phyloP scores from a whole-genome alignment of 2,113 vertebrate species.

The Anarhynchus alexandrinus region DNA sequence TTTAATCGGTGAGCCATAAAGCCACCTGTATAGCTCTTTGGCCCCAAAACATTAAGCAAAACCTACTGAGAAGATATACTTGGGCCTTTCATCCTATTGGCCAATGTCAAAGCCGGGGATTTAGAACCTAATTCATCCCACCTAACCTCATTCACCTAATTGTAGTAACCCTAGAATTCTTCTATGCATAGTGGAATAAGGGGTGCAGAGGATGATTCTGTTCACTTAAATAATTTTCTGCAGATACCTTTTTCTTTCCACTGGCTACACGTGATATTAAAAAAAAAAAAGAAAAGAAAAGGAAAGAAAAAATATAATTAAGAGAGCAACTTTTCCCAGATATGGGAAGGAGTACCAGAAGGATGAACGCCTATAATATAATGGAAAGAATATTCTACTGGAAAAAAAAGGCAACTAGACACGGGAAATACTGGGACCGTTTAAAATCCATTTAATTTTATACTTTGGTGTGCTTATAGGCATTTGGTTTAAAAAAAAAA shows the following conservation, averaged over 20 bases:
- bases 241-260: background rate
- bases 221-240: background rate
- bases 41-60: background rate
- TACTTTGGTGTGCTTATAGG: background rate
- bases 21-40: background rate
- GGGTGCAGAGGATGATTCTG: background rate
- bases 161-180: background rate
- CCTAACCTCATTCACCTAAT: background rate
- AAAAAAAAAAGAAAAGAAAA: background rate
- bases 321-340: fast-evolving
- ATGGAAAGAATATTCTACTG: background rate
- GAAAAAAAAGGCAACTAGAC: background rate
- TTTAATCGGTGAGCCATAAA: background rate
- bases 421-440: background rate
- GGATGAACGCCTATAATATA: background rate
- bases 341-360: background rate
- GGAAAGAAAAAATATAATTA: no score
- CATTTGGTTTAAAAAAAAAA: background rate
- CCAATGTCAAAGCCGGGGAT: background rate
- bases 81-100: background rate
- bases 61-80: background rate
- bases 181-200: fast-evolving
- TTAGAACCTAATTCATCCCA: background rate
- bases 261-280: background rate
- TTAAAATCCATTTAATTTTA: background rate